Percentiles rank a stretch among this genome's conserved stretches.
These are phyloP conservation scores for Falcunculus frontatus DNA, from an alignment of 2,113 vertebrate genomes.

Conservation along the genomic window DNA sequence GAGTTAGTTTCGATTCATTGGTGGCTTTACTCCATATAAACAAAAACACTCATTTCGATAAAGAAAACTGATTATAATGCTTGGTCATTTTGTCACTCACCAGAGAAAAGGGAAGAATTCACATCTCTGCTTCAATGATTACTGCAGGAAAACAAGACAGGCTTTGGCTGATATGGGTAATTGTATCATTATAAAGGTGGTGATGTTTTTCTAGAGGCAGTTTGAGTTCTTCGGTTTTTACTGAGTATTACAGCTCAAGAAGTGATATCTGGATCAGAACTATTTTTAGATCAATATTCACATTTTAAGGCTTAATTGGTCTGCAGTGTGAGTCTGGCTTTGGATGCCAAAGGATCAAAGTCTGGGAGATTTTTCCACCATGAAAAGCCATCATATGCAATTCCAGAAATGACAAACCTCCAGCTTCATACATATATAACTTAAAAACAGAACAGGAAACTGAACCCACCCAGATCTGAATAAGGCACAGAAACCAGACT, in stretches of 20 bases:
- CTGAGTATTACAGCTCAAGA: neutral
- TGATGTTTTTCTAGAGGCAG: neutral
- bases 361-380: neutral
- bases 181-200: neutral
- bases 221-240: neutral
- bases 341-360: neutral
- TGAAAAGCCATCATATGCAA: neutral
- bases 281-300: neutral
- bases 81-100: neutral
- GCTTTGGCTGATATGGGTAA: neutral
- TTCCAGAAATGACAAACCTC: neutral
- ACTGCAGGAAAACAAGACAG: neutral
- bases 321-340: neutral
- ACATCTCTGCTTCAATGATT: neutral
- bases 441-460: slow-evolving; percentile 5
- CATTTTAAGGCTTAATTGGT: neutral
- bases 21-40: neutral
- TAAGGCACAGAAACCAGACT: neutral
- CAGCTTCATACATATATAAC: neutral
- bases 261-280: neutral
- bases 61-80: neutral
- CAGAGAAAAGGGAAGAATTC: neutral
- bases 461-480: neutral
- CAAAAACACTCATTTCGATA: neutral
- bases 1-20: neutral